Base-by-base conservation (phyloP, 2,888 invertebrate genomes). In the Baccha elongata region DNA sequence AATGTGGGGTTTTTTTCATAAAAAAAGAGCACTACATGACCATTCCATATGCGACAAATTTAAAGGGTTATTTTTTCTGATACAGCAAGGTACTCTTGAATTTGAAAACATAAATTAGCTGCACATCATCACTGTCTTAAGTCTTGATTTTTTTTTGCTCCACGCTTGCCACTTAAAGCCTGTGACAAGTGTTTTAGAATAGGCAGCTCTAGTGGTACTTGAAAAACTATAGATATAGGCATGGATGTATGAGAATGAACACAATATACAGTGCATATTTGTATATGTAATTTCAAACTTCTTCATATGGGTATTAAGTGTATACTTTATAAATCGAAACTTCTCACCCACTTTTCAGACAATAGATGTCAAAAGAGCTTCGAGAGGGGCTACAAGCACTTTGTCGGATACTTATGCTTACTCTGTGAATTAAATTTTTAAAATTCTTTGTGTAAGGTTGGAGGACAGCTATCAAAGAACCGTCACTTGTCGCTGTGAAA, bases 291-390 rank as follows among this genome's bases (percentile, higher is more conserved):
- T 53, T 42, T 21, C 23, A 53, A 53, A 75, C 75, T 75, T 75
- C 44, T 52, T 46, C 58, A 68, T 68, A 68, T 29, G 19, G 37
- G 65, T 44, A 52, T 44, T 62, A 60, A 60, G 75, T 52, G 60
- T 68, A 60, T 52, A 73, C 50, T 60, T 58, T 60, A 73, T 60
- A 74, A 64, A 64, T 74, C 55, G 74, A 74, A 80, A 80, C 74
- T 74, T 80, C 80, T 74, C 80, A 80, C 75, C 75, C 75, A 80
- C 62, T 80, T 73, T 68, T 50, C 42, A 80, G 35, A 80, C 75
- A 80, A 80, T 40, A 62, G 80, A 64, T 75, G 26, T 52, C 62
- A 74, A 64, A 80, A 74, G 78, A 69, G 55, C 62, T 64, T 69
- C 48, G 35, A 64, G 50, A 75, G 62, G 23, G 60, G 44, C 74